These are phyloP conservation scores for Micrastur ruficollis DNA, from an alignment of 2,797 vertebrate species.

Conservation along the genomic window DNA sequence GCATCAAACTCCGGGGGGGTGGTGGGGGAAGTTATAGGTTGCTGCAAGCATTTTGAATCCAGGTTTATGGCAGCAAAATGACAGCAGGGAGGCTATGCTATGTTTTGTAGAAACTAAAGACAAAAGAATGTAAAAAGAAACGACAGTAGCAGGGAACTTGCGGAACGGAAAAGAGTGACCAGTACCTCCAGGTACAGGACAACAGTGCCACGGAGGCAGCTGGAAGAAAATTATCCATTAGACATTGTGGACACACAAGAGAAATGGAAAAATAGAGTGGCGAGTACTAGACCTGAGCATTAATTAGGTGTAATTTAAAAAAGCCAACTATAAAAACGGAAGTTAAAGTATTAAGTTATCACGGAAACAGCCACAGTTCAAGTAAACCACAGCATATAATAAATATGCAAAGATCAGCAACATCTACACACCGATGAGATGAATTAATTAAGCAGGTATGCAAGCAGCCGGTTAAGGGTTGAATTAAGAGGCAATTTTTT, in stretches of 20 bases:
- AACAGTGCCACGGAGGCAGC: neutral
- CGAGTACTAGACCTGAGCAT: neutral
- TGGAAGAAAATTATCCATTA: neutral
- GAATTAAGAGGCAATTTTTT: neutral
- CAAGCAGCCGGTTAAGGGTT: neutral
- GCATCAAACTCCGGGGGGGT: neutral
- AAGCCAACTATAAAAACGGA: neutral
- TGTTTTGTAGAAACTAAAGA: neutral
- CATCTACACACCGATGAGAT: rapidly evolving
- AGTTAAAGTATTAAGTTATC: neutral
- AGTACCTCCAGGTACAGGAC: neutral
- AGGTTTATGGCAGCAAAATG: neutral
- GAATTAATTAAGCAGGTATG: neutral
- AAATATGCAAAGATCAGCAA: neutral
- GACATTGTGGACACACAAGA: rapidly evolving
- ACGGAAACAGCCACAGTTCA: neutral
- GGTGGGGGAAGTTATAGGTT: neutral
- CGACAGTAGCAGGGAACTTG: neutral
- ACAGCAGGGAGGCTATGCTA: neutral
- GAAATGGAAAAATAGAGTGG: neutral
- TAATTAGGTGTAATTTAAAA: neutral
- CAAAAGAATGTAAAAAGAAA: neutral
- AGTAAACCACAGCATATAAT: neutral
- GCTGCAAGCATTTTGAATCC: neutral
- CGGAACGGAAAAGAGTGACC: neutral